Evolutionary conservation across 92 coral and sea anemone genomes (phyloP).

Genomic region (Porites cylindrica): DNA sequence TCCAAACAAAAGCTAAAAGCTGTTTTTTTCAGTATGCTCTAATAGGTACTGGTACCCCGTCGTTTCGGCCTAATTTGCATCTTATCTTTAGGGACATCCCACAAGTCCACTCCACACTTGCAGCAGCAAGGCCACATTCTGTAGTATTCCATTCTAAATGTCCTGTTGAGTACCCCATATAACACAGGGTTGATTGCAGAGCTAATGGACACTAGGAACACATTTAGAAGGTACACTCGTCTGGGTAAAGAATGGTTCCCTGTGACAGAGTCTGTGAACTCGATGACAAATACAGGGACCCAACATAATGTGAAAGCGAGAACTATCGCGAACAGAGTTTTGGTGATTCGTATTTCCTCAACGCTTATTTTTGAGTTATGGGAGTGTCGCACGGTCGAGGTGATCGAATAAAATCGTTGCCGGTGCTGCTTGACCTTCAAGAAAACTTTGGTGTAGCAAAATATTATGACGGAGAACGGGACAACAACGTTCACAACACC

Average conservation of each 20-base stretch:
- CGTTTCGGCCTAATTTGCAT: background rate
- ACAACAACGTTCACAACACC: conserved; percentile 43
- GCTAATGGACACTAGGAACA: conserved; percentile 57
- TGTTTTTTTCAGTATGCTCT: background rate
- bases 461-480: conserved; percentile 58
- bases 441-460: conserved; percentile 66
- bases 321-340: conserved; percentile 64
- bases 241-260: conserved; percentile 64
- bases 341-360: conserved; percentile 68
- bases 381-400: background rate
- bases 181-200: conserved; percentile 68
- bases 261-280: conserved; percentile 56
- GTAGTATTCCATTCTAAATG: conserved; percentile 57
- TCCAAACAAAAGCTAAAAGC: no score
- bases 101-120: background rate
- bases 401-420: conserved; percentile 21
- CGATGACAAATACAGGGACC: conserved; percentile 69
- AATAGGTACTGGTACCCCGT: background rate
- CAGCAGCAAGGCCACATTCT: conserved; percentile 41
- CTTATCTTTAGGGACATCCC: conserved; percentile 7
- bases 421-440: conserved; percentile 56
- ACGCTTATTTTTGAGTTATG: conserved; percentile 36
- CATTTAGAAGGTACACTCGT: conserved; percentile 60
- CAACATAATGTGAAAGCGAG: conserved; percentile 68
- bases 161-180: conserved; percentile 70